Base-by-base conservation (phyloP, 2,113 vertebrate genomes). In the Oncorhynchus keta region DNA sequence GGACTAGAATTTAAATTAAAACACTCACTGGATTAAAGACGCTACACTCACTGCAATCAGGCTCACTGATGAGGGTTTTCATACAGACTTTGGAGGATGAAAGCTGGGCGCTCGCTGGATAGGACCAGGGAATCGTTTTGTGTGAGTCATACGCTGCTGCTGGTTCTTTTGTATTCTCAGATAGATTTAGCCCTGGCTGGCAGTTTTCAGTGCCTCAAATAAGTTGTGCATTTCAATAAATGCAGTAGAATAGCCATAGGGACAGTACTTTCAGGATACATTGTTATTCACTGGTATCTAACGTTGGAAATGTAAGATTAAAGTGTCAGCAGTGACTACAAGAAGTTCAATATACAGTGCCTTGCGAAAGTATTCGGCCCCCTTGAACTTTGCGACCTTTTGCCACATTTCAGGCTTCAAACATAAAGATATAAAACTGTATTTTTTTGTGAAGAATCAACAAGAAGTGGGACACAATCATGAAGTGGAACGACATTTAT, bases 1-100 rank as follows among this genome's bases (percentile, higher is more conserved):
- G 76, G 89, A 93, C 83, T 16, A 93, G 94, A 95, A 96, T 97
- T 96, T 94, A 93, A 97, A 94, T 96, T 92, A 94, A 94, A 95
- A 94, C 92, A 93, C 87, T 92, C 90, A 74, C 79, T 68, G 73
- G 83, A 92, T 91, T 92, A 92, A 90, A 90, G 80, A 91, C 91
- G 87, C 86, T 87, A 92, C 86, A 94, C 86, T 90, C 81, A 74
- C 81, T 81, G 86, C 88, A 91, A 93, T 93, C 90, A 93, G 88
- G 83, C 82, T 67, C 69, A 76, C 90, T 92, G 90, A 93, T 93
- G 93, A 88, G 91, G 49, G 89, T 89, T 91, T 92, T 92, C 86
- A 89, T 83, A 85, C 81, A 76, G 83, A 81, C 68, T 80, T 88
- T 89, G 80, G 83, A 81, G 68, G 82, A 88, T 89, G 80, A 90